Evolutionary conservation across 2,797 vertebrate genomes (phyloP), one percentile per base, ranked within the genome.

Genomic region (Epinephelus coioides): DNA sequence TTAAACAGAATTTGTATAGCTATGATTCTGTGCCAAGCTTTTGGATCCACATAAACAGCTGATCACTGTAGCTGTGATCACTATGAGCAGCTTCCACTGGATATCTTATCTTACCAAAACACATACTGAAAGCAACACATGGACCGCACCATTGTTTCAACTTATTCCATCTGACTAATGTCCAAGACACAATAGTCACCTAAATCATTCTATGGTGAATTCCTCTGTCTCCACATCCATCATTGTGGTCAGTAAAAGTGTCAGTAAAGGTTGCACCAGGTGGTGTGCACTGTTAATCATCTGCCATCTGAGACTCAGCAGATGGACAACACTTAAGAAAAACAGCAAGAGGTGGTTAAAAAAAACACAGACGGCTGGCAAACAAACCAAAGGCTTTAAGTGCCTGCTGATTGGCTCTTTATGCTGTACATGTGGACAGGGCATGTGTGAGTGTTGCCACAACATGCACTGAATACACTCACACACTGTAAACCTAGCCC

Each of bases 261-360:
- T 23, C 17, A 60, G 44, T 27, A 17, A 69, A 65, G 46, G 53
- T 60, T 79, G 21, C 43, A 57, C 59, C 61, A 47, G 51, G 68
- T 75, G 49, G 56, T 55, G 38, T 59, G 51, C 54, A 11, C 69
- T 14, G 61, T 81, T 70, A 63, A 78, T 78, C 67, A 68, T 79
- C 64, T 81, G 71, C 78, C 61, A 64, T 44, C 43, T 64, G 27
- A 77, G 50, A 53, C 67, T 76, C 46, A 53, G 73, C 80, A 88
- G 80, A 81, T 73, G 60, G 83, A 73, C 27, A 23, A 64, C 62
- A 49, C 55, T 77, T 76, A 27, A 73, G 49, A 67, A 69, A 68
- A 73, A 78, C 74, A 73, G 21, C n/a, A 40, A 19, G 54, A 40
- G 44, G 44, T 12, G 23, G 60, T 21, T 64, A 40, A 25, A 62